phyloP scores from a whole-genome alignment of 2,797 vertebrate genomes.

The Xyrichtys novacula region DNA sequence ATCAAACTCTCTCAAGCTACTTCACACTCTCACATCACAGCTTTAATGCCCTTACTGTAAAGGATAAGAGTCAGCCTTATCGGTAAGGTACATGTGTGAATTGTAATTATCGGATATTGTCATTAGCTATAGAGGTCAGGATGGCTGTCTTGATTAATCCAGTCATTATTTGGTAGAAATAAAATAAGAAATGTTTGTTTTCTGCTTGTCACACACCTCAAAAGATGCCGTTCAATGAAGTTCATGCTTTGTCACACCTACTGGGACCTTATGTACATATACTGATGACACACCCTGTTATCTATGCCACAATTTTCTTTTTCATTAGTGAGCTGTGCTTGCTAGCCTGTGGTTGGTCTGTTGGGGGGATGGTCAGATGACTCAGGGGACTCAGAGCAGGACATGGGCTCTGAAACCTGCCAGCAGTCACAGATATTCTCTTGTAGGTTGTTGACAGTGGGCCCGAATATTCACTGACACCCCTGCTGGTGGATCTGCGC shows the following conservation, averaged over 20 bases:
- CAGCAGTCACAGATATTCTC: constrained; percentile 32
- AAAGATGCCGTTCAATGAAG: constrained; percentile 10
- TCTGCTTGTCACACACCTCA: neutral
- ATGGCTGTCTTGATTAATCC: neutral
- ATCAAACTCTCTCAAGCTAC: neutral
- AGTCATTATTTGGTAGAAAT: too few species aligned
- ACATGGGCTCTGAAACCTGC: constrained; percentile 17
- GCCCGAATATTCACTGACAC: constrained; percentile 27
- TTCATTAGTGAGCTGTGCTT: neutral
- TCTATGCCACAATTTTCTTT: constrained; percentile 14
- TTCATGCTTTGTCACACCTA: neutral
- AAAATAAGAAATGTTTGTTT: neutral
- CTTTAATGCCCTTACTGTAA: constrained; percentile 12
- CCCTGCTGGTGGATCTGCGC: constrained; percentile 18
- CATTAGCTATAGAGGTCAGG: too few species aligned
- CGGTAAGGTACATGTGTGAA: neutral
- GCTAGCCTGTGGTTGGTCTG: constrained; percentile 5
- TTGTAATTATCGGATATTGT: too few species aligned
- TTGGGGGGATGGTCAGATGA: constrained; percentile 19
- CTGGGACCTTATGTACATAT: neutral
- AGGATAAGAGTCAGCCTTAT: neutral
- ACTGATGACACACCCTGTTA: neutral
- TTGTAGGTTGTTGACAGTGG: constrained; percentile 21
- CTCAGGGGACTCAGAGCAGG: constrained; percentile 36
- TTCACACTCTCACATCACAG: neutral